Evolutionary conservation across 2,113 vertebrate genomes (phyloP).

Genomic region (Dipodomys ordii): DNA sequence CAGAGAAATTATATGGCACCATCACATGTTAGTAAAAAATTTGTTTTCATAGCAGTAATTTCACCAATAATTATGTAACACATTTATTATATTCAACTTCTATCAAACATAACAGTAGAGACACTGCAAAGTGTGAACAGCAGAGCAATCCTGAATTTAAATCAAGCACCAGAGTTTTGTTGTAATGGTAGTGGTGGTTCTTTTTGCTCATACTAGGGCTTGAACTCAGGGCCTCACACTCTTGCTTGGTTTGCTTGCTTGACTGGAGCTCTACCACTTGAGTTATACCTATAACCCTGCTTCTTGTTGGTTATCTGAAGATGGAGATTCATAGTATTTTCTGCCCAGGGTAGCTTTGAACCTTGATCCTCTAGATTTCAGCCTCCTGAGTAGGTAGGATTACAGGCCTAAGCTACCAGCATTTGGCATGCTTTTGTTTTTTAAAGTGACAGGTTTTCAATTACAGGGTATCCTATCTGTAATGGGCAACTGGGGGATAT

Average conservation of each 20-base stretch:
- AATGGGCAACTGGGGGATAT: conserved; percentile 4
- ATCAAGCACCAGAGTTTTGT: conserved; percentile 10
- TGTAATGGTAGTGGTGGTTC: no score
- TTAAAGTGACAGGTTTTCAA: conserved; percentile 38
- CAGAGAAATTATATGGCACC: conserved; percentile 47
- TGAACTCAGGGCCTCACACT: background rate
- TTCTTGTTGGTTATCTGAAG: no score
- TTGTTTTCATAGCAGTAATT: conserved; percentile 35
- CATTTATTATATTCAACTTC: conserved; percentile 21
- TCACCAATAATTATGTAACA: conserved; percentile 40
- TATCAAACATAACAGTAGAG: conserved; percentile 44
- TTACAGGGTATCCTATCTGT: conserved; percentile 12
- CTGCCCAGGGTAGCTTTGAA: no score
- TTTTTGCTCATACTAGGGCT: no score
- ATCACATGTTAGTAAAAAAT: conserved; percentile 23
- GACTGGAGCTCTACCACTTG: no score
- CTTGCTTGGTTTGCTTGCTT: background rate
- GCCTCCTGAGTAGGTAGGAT: no score
- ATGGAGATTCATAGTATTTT: no score
- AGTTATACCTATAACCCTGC: no score
- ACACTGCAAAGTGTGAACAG: conserved; percentile 52
- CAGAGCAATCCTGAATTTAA: conserved; percentile 9
- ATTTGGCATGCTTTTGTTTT: background rate
- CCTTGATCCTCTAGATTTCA: no score
- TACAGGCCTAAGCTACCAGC: no score